Evolutionary conservation across 2,888 invertebrate genomes (phyloP), one percentile per base, ranked within the genome.

Genomic region (Agrotis exclamationis): DNA sequence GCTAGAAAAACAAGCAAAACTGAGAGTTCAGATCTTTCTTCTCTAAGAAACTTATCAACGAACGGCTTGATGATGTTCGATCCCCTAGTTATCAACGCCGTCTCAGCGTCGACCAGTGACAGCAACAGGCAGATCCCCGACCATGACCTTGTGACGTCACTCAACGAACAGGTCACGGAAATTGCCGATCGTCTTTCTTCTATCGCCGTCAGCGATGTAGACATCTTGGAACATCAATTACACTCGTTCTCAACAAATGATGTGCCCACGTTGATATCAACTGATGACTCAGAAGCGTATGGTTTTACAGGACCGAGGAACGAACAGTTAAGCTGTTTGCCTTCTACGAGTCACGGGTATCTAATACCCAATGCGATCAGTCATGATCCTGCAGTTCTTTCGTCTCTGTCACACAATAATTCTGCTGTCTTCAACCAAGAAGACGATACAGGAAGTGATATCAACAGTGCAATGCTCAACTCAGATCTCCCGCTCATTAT

Each of bases 281-380:
- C 90, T 0, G 93, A 94, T 4, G 89, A 91, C 13, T 75, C 89
- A 0, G 93, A 93, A 68, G 83, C 88, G 7, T 93, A 85, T 75
- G 88, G 88, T 0, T 92, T 91, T 59, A 74, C 85, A 0, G 92
- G 92, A 2, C 92, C 94, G 0, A 93, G 94, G 64, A 96, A 93
- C 56, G 96, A 96, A 73, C 94, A 94, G 60, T 76, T 95, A 16
- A 94, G 96, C 22, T 96, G 96, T 81, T 94, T 97, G 87, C 97
- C 97, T 5, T 97, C 97, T 0, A 97, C 97, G 0, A 96, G 96
- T 83, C 97, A 97, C 77, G 97, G 97, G 28, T 97, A 97, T 89
- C 90, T 97, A 59, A 96, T 97, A 88, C 97, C 97, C 13, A 97
- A 97, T 80, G 97, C 97, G 0, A 96, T 97, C 59, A 96, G 96